A percentile compares a stretch with the other conserved stretches of the same genome.
phyloP scores from a whole-genome alignment of 35 echinoderm and acorn worm genomes.

The Antedon bifida region DNA sequence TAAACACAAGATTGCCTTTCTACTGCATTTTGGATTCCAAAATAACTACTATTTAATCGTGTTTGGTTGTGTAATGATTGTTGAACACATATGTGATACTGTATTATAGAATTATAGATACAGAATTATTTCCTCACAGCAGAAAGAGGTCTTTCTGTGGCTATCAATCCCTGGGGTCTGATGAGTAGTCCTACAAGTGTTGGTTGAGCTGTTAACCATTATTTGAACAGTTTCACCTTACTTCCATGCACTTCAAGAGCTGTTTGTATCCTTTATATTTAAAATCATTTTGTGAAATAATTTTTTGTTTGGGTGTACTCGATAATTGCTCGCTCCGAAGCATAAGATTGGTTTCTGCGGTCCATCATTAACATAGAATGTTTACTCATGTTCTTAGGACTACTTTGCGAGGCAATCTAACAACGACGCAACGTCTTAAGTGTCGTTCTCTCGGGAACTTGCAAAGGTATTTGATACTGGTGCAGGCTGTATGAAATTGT shows the following conservation, averaged over 20 bases:
- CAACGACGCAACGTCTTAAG: not conserved
- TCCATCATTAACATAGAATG: not conserved
- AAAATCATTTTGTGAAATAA: not conserved
- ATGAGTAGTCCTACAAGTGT: not conserved
- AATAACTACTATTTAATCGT: no score
- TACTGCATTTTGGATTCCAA: no score
- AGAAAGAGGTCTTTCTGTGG: not conserved
- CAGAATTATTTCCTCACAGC: no score
- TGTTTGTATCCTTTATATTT: not conserved
- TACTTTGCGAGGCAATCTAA: not conserved
- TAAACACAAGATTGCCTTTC: no score
- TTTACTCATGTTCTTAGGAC: not conserved
- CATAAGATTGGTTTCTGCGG: not conserved
- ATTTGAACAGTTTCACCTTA: not conserved
- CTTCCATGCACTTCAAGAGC: not conserved
- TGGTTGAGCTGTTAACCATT: not conserved
- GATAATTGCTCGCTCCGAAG: not conserved
- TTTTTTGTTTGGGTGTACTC: not conserved
- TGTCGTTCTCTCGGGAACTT: not conserved
- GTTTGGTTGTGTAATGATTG: no score
- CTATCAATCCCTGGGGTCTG: not conserved
- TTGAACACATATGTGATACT: no score
- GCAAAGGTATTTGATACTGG: not conserved
- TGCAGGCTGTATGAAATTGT: not conserved
- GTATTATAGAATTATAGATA: no score